Conservation (phyloP, 1,140 invertebrate species). For the Caenorhabditis remanei region DNA sequence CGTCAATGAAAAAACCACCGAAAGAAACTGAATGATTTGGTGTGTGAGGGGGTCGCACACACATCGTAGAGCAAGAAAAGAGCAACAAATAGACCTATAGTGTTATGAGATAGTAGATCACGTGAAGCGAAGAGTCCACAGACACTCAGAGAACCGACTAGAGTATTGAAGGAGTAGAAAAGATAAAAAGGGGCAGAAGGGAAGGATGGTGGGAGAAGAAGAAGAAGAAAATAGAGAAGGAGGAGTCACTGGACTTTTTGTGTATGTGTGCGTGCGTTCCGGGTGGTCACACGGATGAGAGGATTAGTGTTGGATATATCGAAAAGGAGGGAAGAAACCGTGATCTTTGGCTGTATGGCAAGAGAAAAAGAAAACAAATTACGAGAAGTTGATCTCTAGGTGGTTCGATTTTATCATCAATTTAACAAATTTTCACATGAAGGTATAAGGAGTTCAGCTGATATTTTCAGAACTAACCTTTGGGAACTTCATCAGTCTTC, state of each 20-base stretch:
- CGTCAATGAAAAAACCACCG: too few species aligned
- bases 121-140: too few species aligned
- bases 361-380: neutral
- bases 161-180: neutral
- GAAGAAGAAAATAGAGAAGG: neutral
- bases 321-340: neutral
- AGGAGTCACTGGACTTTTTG: constrained; percentile 3
- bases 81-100: too few species aligned
- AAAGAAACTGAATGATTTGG: neutral
- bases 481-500: constrained; percentile 1
- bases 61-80: too few species aligned
- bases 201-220: neutral
- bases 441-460: too few species aligned
- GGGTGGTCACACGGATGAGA: constrained; percentile 8
- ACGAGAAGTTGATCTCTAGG: neutral
- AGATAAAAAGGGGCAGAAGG: neutral
- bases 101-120: too few species aligned
- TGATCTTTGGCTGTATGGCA: neutral
- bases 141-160: neutral
- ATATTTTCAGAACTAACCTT: neutral
- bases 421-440: too few species aligned
- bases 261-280: neutral
- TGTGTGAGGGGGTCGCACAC: too few species aligned
- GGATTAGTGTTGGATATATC: neutral
- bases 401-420: neutral